phyloP scores from a whole-genome alignment of 2,888 invertebrate genomes.

The Anoncus sp. region DNA sequence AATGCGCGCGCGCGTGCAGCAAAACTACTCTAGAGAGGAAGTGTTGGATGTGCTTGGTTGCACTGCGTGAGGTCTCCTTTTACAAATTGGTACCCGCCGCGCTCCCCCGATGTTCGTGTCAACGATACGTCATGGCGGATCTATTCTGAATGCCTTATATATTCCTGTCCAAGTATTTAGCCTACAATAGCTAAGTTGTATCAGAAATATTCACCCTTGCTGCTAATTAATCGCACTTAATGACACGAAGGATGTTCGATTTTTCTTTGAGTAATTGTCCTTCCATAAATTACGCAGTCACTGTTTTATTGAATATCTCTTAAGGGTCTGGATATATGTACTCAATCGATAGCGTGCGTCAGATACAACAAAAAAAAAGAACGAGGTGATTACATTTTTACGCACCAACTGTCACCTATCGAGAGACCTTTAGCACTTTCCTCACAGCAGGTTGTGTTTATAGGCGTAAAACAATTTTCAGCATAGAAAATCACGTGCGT shows the following conservation, averaged over 20 bases:
- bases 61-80: constrained; percentile 77
- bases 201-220: neutral
- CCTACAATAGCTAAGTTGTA: constrained; percentile 9
- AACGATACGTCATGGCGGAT: constrained; percentile 76
- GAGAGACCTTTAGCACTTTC: constrained; percentile 54
- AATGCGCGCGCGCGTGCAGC: constrained; percentile 60
- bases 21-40: constrained; percentile 30
- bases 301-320: neutral
- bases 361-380: constrained; percentile 20
- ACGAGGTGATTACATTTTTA: constrained; percentile 77
- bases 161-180: constrained; percentile 24
- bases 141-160: constrained; percentile 68
- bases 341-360: constrained; percentile 32
- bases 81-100: constrained; percentile 80
- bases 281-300: neutral
- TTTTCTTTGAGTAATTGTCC: constrained; percentile 2
- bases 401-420: constrained; percentile 78
- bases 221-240: constrained; percentile 7
- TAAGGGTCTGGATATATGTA: constrained; percentile 5
- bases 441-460: constrained; percentile 80
- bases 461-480: constrained; percentile 82
- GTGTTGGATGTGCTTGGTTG: constrained; percentile 64
- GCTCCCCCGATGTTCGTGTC: constrained; percentile 74
- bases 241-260: neutral
- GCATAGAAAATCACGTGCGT: constrained; percentile 82